Percentiles rank a stretch among this genome's conserved stretches.
Conservation (phyloP, 2,113 vertebrate genomes). For the Tautogolabrus adspersus region DNA sequence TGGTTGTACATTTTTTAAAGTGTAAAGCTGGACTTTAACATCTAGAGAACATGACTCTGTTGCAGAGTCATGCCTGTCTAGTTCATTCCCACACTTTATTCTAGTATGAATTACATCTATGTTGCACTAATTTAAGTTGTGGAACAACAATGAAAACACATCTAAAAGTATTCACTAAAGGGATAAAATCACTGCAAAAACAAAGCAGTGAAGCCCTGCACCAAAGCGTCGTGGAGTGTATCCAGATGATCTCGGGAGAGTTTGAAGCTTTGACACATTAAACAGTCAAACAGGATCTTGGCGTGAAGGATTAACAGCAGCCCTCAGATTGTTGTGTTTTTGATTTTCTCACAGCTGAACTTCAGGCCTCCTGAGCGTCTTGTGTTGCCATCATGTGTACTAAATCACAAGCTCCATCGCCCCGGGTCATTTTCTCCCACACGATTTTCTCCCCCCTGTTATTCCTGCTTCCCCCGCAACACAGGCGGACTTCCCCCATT, state of each 20-base stretch:
- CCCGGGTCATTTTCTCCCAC: slow-evolving; percentile 80
- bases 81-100: no score
- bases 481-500: slow-evolving; percentile 59
- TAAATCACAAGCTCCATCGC: slow-evolving; percentile 80
- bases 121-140: no score
- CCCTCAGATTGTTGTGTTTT: not conserved
- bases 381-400: slow-evolving; percentile 58
- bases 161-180: no score
- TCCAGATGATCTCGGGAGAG: not conserved
- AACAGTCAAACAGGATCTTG: not conserved
- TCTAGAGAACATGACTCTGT: no score
- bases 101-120: no score
- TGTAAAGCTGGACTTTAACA: no score
- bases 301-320: not conserved
- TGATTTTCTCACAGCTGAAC: slow-evolving; percentile 9
- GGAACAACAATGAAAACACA: no score
- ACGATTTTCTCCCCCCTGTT: slow-evolving; percentile 57
- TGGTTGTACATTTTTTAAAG: no score
- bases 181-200: no score
- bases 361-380: slow-evolving; percentile 39
- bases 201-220: no score
- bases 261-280: not conserved
- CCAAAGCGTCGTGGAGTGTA: no score
- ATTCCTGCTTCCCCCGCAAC: slow-evolving; percentile 65
- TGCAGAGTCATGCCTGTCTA: no score